phyloP scores from a whole-genome alignment of 2,797 vertebrate species.

The Tenualosa ilisha region DNA sequence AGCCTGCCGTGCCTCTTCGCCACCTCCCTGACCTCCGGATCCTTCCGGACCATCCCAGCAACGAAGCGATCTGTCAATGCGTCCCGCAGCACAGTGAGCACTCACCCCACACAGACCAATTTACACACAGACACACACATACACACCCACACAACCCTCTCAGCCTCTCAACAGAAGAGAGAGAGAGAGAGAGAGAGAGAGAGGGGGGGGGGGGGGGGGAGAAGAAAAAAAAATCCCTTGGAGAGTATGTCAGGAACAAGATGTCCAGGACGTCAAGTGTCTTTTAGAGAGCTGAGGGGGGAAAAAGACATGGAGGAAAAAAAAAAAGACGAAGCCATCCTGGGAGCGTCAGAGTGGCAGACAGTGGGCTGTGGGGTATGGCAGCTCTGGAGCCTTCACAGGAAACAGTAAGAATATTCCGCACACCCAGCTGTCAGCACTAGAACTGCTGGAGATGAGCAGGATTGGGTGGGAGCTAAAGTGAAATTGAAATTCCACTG shows the following conservation, averaged over 20 bases:
- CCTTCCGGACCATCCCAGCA: conserved; percentile 7
- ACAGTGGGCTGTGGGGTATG: neutral
- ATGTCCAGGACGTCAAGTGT: conserved; percentile 1
- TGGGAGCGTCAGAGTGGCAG: neutral
- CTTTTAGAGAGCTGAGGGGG: conserved; percentile 7
- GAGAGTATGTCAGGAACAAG: conserved; percentile 21
- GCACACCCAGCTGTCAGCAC: neutral
- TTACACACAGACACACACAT: conserved; percentile 3
- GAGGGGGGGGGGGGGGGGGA: neutral
- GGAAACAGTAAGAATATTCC: neutral
- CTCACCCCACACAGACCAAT: conserved; percentile 7
- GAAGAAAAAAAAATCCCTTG: neutral
- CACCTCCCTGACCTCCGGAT: conserved; percentile 15
- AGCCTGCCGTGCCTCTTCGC: neutral
- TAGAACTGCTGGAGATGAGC: neutral
- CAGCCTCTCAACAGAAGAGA: neutral
- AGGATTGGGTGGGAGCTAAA: neutral
- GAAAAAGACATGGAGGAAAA: neutral
- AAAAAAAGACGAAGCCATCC: neutral
- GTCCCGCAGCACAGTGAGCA: neutral
- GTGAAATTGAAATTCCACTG: neutral
- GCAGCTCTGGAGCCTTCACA: neutral
- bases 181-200: neutral
- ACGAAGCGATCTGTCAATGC: conserved; percentile 4
- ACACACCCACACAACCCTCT: neutral